These are phyloP conservation scores for Helicoverpa assulta DNA, from an alignment of 2,888 invertebrate species.

Conservation along the genomic window DNA sequence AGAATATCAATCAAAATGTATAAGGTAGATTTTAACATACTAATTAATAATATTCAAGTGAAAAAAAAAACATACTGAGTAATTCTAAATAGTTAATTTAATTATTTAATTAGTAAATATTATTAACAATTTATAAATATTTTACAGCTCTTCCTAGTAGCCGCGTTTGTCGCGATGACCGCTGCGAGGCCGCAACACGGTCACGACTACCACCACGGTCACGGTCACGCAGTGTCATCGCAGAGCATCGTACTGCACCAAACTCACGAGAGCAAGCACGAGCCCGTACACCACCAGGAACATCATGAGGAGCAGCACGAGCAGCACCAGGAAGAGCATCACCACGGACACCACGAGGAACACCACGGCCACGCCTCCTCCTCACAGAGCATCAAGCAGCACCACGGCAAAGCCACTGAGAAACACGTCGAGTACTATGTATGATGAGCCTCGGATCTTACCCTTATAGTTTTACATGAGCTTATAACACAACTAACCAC, in stretches of 20 bases:
- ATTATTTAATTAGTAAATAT: constrained; percentile 3
- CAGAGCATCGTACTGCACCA: constrained; percentile 72
- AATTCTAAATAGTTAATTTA: not conserved
- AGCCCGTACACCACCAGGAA: constrained; percentile 36
- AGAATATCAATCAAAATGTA: constrained; percentile 48
- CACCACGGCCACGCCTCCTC: constrained; percentile 66
- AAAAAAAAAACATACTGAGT: not conserved
- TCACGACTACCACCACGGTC: constrained; percentile 62
- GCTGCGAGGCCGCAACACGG: constrained; percentile 54
- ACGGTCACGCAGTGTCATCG: constrained; percentile 71
- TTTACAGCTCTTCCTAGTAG: constrained; percentile 26
- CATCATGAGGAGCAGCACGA: constrained; percentile 30
- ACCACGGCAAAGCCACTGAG: constrained; percentile 65
- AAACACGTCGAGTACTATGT: constrained; percentile 59
- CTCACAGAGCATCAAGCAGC: constrained; percentile 71
- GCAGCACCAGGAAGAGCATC: constrained; percentile 21
- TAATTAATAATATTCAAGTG: no score
- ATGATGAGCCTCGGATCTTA: no score
- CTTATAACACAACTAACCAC: no score
- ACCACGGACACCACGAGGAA: constrained; percentile 31
- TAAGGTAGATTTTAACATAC: constrained; percentile 23
- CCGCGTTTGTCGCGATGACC: constrained; percentile 42
- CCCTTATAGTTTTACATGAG: no score
- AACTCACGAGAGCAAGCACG: constrained; percentile 44
- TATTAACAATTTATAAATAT: not conserved